Percentiles rank a stretch among this genome's conserved stretches.
Conservation (phyloP, 2,113 vertebrate species). For the Campylomormyrus numenius region DNA sequence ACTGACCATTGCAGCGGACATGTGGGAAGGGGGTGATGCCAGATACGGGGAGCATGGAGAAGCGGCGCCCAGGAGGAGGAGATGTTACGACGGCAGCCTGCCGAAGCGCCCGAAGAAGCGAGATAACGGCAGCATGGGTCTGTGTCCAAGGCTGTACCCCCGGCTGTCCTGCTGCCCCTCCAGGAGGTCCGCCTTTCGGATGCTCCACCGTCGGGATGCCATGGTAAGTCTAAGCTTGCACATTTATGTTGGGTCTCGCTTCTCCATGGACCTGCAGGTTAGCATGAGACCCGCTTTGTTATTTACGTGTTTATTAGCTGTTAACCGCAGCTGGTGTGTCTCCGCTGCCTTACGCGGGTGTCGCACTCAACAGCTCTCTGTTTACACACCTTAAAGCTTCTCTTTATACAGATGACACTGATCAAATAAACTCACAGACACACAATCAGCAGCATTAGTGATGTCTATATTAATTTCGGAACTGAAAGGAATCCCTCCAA, state of each 20-base stretch:
- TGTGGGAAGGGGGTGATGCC: slow-evolving; percentile 83
- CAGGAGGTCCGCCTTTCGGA: slow-evolving; percentile 67
- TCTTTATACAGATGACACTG: neutral
- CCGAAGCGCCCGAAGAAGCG: slow-evolving; percentile 86
- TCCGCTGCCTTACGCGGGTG: neutral
- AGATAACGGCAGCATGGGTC: slow-evolving; percentile 68
- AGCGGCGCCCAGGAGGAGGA: slow-evolving; percentile 73
- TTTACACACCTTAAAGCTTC: neutral
- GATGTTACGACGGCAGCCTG: slow-evolving; percentile 80
- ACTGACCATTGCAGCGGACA: slow-evolving; percentile 72
- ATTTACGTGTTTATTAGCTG: neutral
- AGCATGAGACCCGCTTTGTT: neutral
- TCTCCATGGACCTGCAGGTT: neutral
- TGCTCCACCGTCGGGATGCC: slow-evolving; percentile 68
- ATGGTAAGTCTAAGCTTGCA: slow-evolving; percentile 86
- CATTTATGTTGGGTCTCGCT: neutral
- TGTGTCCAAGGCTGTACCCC: slow-evolving; percentile 81
- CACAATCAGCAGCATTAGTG: neutral
- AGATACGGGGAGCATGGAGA: slow-evolving; percentile 81
- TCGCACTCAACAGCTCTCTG: neutral
- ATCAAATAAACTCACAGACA: neutral
- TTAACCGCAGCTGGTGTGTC: neutral
- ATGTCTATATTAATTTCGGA: neutral
- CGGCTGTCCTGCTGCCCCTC: slow-evolving; percentile 86
- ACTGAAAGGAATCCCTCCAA: neutral